Base-by-base conservation (phyloP, 2,113 vertebrate species). In the Dissostichus mawsoni region DNA sequence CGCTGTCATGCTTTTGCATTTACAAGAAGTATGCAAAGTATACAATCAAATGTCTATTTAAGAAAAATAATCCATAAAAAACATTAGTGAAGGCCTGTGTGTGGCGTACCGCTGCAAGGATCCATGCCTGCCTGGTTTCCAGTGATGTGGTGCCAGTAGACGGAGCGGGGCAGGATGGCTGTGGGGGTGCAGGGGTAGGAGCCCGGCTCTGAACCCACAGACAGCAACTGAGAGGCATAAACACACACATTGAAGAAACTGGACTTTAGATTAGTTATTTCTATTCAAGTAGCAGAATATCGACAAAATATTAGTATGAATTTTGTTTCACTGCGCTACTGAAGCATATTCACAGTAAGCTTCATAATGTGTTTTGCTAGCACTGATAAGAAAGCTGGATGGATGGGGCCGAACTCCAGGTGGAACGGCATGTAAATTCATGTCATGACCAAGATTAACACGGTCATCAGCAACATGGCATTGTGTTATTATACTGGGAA, bases 101-200 rank as follows among this genome's bases (percentile, higher is more conserved):
- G 93, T 88, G 95, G 94, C 94, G 92, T 94, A 98, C 97, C 94
- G 48, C 89, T 96, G 82, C 94, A 82, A 29, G 36, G 95, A 56
- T 98, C 97, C 0, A 95, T 86, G 33, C 95, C 94, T 20, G 92
- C 95, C 91, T 97, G 97, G 66, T 95, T 96, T 68, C 96, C 97
- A 0, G 96, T 97, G 86, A 99, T 99, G 87, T 99, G 98, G 88
- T 98, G 98, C 98, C 98, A 98, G 94, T 98, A 99, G 64, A 97
- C 97, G 0, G 97, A 98, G 65, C 97, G 96, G 45, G 98, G 98
- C 82, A 99, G 93, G 94, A 99, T 98, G 89, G 97, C 96, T 0
- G 97, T 97, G 56, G 97, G 97, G 0, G 97, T 97, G 83, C 96
- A 98, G 64, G 97, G 97, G 74, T 97, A 98, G 10, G 97, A 98